Base-by-base conservation (phyloP, 2,888 invertebrate species). In the Rutpela maculata region DNA sequence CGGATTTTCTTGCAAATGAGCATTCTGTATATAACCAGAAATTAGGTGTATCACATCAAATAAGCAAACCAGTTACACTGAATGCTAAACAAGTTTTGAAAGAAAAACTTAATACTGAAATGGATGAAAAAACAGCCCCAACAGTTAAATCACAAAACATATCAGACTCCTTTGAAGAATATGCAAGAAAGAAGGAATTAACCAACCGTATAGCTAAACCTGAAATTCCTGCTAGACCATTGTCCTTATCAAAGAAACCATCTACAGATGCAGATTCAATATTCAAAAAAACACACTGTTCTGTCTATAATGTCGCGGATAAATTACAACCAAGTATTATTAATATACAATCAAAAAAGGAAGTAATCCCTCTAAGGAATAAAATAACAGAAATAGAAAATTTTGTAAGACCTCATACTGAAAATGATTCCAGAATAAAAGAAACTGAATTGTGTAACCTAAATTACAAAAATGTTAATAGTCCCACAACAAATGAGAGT, bases 201-300 rank as follows among this genome's bases (percentile, higher is more conserved):
- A 86, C 88, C 15, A 90, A 90, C 77, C 85, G 90, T 35, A 89
- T 90, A 38, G 91, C 92, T 87, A 96, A 96, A 89, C 96, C 96
- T 7, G 95, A 94, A 69, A 93, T 96, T 4, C 96, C 96, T 68
- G 95, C 96, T 88, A 92, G 96, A 74, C 96, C 96, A 17, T 93
- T 94, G 57, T 93, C 93, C 63, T 90, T 95, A 76, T 91, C 93
- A 22, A 77, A 78, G 35, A 80, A 80, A 65, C 68, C 74, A 88
- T 90, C 70, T 7, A 22, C 77, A 43, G 83, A 82, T 19, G 81
- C 87, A 67, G 81, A 85, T 74, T 91, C 91, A 31, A 70, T 84
- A 60, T 89, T 95, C 81, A 94, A 95, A 87, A 92, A 93, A 84
- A 92, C 94, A 65, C 94, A 95, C 88, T 89, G 89, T 84, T 88